phyloP scores from a whole-genome alignment of 2,113 vertebrate genomes.

The Rousettus leschenaultii region DNA sequence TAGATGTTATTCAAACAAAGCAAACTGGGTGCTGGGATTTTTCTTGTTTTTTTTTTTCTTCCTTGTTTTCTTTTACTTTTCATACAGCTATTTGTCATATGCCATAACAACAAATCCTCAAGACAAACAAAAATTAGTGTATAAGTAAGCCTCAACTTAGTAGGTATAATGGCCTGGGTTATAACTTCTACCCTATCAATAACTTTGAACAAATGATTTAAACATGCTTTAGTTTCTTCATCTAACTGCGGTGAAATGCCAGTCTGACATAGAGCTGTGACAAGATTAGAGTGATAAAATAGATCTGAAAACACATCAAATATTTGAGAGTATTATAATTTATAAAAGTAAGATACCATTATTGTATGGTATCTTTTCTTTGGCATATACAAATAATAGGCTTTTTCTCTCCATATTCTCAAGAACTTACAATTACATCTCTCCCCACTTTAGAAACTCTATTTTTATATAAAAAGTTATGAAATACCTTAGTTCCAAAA shows the following conservation, averaged over 20 bases:
- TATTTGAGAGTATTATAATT: neutral
- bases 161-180: neutral
- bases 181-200: neutral
- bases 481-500: neutral
- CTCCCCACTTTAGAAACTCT: constrained; percentile 11
- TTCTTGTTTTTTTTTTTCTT: neutral
- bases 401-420: constrained; percentile 42
- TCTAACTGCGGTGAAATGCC: neutral
- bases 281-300: neutral
- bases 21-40: neutral
- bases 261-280: neutral
- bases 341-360: neutral
- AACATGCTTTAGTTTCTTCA: neutral
- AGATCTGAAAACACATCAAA: neutral
- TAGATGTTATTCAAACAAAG: neutral
- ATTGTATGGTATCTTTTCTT: neutral
- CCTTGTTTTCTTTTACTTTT: neutral
- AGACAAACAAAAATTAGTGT: neutral
- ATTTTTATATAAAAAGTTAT: constrained; percentile 42
- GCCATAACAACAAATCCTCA: neutral
- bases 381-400: constrained; percentile 2
- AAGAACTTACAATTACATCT: neutral
- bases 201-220: neutral
- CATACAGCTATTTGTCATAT: neutral
- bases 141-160: neutral